Conservation (phyloP, 1,140 invertebrate species). For the Pseudomyrmex sp. region DNA sequence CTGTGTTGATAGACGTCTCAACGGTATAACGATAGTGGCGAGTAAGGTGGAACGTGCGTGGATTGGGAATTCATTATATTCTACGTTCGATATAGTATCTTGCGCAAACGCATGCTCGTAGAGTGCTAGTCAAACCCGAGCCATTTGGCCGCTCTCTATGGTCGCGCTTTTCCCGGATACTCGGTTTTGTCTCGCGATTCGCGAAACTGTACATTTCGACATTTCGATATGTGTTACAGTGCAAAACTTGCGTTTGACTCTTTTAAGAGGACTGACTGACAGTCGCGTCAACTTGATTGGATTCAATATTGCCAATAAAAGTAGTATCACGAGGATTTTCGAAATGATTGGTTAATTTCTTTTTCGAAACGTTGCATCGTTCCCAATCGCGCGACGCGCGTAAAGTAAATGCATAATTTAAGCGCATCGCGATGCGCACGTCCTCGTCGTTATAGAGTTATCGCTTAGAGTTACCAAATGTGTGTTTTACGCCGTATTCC, state of each 20-base stretch:
- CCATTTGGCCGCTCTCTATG: conserved; percentile 78
- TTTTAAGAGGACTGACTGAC: neutral
- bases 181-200: conserved; percentile 1
- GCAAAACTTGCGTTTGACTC: neutral
- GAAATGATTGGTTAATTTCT: neutral
- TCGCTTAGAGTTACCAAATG: conserved; percentile 37
- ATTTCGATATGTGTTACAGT: neutral
- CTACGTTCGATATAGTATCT: conserved; percentile 26
- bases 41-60: neutral
- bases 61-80: conserved; percentile 22
- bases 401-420: neutral
- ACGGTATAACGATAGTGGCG: neutral
- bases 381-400: conserved; percentile 40
- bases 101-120: conserved; percentile 63
- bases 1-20: conserved; percentile 7
- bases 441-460: conserved; percentile 23
- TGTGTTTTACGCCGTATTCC: conserved; percentile 37
- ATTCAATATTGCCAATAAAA: neutral
- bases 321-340: neutral
- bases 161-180: conserved; percentile 69
- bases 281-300: neutral
- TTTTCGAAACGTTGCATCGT: conserved; percentile 11
- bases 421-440: conserved; percentile 5
- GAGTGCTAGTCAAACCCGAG: conserved; percentile 77
- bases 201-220: conserved; percentile 35